Evolutionary conservation across 2,888 invertebrate species (phyloP), one percentile per base, ranked within the genome.

Genomic region (Melanostoma scalare): DNA sequence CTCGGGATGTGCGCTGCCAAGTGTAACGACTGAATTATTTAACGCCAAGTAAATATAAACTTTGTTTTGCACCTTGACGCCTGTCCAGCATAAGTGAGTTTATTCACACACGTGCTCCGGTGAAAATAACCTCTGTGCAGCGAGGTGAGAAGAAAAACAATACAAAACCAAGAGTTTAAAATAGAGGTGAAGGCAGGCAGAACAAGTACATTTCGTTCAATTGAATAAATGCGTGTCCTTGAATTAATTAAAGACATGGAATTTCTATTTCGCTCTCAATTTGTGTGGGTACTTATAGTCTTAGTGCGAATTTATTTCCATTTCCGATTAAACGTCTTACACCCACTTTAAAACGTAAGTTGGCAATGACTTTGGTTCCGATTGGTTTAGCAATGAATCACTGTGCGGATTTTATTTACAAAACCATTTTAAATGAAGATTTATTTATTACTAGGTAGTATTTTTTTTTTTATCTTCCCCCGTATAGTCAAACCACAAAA

Each of bases 11-110:
- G 69, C 20, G 20, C 78, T 30, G 4, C 69, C 33, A 63, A 75
- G 79, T 75, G 79, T 74, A 61, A 84, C 79, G 79, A 74, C 65
- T 74, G 78, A 74, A 78, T 84, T 78, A 74, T 74, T 78, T 71
- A 36, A 84, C 69, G 73, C 69, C 46, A 81, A 58, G 74, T 74
- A 79, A 63, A 74, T 74, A 71, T 69, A 60, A 46, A 50, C 38
- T 58, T 31, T 46, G 33, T 42, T 48, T 35, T 30, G 6, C 35
- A 53, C 53, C 20, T 67, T 53, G 42, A 42, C 53, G 58, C 44
- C 36, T 53, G 53, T 67, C 53, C 53, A 2, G 36, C 55, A 31
- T n/a, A 36, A 33, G 52, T 40, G 58, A 52, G 38, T 67, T 55
- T 42, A 4, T 8, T 10, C 58, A 10, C 63, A 46, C 52, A 53